Conservation (phyloP, 1,140 invertebrate genomes). For the Drosophila leontia region DNA sequence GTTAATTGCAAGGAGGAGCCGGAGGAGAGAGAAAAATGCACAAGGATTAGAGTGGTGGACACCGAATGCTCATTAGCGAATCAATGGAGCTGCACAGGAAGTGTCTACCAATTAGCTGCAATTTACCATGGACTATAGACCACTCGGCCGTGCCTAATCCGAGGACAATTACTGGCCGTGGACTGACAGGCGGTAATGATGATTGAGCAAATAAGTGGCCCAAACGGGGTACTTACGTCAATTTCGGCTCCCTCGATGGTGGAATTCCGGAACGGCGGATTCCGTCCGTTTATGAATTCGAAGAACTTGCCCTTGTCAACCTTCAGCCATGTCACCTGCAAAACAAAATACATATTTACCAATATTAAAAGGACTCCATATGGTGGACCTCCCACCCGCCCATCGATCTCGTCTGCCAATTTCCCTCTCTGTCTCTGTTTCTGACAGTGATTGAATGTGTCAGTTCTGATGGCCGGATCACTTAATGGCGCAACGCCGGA, state of each 20-base stretch:
- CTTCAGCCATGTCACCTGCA: constrained; percentile 89
- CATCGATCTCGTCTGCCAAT: not conserved
- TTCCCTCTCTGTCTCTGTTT: constrained; percentile 19
- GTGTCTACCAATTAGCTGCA: constrained; percentile 39
- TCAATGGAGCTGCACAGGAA: constrained; percentile 25
- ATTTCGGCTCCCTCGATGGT: constrained; percentile 89
- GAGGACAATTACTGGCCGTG: constrained; percentile 18
- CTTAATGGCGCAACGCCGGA: constrained; percentile 15
- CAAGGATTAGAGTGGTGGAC: constrained; percentile 18
- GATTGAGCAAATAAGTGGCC: constrained; percentile 40
- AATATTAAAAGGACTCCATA: constrained; percentile 58
- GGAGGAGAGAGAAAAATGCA: not conserved
- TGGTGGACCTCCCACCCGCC: not conserved
- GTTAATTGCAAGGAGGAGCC: not conserved
- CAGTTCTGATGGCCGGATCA: constrained; percentile 32
- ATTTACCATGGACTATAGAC: constrained; percentile 11
- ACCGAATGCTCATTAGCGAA: constrained; percentile 39
- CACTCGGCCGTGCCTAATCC: constrained; percentile 17
- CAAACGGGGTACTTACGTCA: constrained; percentile 88
- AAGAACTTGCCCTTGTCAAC: constrained; percentile 90
- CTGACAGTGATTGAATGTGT: constrained; percentile 75
- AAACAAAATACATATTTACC: constrained; percentile 53
- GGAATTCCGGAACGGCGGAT: constrained; percentile 89
- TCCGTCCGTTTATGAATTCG: constrained; percentile 91
- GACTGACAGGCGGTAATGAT: constrained; percentile 29